Base-by-base conservation (phyloP, 2,113 vertebrate genomes). In the Xenopus laevis region DNA sequence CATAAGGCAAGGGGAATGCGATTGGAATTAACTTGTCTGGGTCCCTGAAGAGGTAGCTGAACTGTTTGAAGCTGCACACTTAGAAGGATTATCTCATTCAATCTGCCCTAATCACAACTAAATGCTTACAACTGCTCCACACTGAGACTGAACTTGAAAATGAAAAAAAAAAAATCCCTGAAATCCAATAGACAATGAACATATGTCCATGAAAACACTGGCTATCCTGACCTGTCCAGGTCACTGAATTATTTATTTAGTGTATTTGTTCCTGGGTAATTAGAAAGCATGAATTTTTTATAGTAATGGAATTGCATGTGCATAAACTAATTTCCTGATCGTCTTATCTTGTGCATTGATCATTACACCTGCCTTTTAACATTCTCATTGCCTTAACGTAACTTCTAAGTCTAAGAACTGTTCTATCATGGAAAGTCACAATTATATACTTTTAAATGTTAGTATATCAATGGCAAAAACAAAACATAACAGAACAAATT, bases 91-190 rank as follows among this genome's bases (percentile, higher is more conserved):
- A 95, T 89, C 92, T 92, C 81, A 85, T 90, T 85, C 90, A 94
- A 94, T 94, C 91, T 90, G 87, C 85, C 87, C 91, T 94, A 95
- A 95, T 95, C 89, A 83, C 86, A 88, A 87, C 92, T 94, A 95
- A 94, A 92, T 84, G 90, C 84, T 91, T 92, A 88, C 90, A 89
- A 88, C 83, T 92, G 89, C 84, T 90, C 80, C 87, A 83, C 79
- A 82, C 78, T 68, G 84, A 87, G 77, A 80, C 71, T 84, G 84
- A 85, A 87, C 89, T 86, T 88, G 33, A 83, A n/a, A 83, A 83
- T 81, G 74, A 84, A 80, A 89, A 89, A 40, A 40, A 40, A 40
- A 40, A 40, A 40, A 85, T 53, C 82, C 82, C 79, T 74, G 71
- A 52, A 84, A 83, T 85, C 82, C 83, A 81, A 72, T 18, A 7